A percentile compares a stretch with the other conserved stretches of the same genome.
These are phyloP conservation scores for Conistra vaccinii DNA, from an alignment of 2,888 invertebrate genomes.

Conservation along the genomic window DNA sequence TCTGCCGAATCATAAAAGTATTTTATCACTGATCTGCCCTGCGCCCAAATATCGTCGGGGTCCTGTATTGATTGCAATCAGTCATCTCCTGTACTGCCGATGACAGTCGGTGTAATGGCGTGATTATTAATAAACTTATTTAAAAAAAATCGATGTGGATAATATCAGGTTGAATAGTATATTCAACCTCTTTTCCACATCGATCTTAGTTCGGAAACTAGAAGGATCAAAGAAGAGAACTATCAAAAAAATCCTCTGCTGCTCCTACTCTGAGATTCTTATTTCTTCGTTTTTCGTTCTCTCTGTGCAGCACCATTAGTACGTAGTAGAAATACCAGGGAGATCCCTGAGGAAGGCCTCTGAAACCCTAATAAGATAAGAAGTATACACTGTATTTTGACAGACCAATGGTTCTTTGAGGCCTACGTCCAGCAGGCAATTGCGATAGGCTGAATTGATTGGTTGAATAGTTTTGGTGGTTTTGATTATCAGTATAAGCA, in stretches of 20 bases:
- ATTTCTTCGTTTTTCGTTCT: not conserved
- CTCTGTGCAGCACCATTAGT: not conserved
- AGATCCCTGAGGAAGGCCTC: not conserved
- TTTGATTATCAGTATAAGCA: too few species aligned
- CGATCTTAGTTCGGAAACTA: too few species aligned
- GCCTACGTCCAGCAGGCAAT: not conserved
- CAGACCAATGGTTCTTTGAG: not conserved
- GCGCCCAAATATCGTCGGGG: constrained; percentile 64
- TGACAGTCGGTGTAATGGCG: constrained; percentile 31
- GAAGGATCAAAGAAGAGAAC: too few species aligned
- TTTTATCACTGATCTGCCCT: constrained; percentile 66
- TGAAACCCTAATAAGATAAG: too few species aligned
- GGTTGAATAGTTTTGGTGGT: not conserved
- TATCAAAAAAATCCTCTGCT: not conserved
- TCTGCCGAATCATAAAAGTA: constrained; percentile 65
- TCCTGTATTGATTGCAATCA: constrained; percentile 64
- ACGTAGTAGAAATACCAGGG: not conserved
- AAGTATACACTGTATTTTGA: not conserved
- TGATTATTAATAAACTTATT: too few species aligned
- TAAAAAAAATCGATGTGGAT: too few species aligned
- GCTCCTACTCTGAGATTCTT: not conserved
- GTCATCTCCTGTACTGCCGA: constrained; percentile 58
- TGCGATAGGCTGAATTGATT: not conserved
- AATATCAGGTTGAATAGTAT: not conserved
- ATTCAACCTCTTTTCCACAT: too few species aligned